Base-by-base conservation (phyloP, 2,113 vertebrate species). In the Sylvilagus bachmani region DNA sequence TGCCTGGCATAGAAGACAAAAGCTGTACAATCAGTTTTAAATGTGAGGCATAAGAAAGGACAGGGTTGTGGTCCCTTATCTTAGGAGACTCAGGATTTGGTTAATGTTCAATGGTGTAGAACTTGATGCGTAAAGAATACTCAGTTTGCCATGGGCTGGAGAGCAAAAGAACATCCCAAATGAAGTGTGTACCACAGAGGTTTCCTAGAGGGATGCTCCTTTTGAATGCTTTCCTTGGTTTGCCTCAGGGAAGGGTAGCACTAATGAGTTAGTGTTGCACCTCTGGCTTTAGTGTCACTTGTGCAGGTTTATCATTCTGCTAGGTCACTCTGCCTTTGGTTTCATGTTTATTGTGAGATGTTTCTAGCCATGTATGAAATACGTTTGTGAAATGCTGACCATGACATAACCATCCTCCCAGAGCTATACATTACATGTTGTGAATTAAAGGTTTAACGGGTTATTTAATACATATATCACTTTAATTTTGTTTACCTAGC, bases 381-480 rank as follows among this genome's bases (percentile, higher is more conserved):
- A 38, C 67, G 31, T 70, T 66, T 83, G 73, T 16, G 21, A 61
- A 86, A 91, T 69, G 33, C 55, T 62, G 21, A 84, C 22, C 9
- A 19, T 17, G 10, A n/a, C 9, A 19, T 22, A 67, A 27, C 6
- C 6, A 91, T 38, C 10, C 24, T 83, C 12, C 58, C 74, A 5
- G 49, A 64, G 49, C 71, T 25, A 44, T 24, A 64, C 16, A 29
- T 29, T 67, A 3, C n/a, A 66, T 86, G 82, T 77, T 73, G 16
- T 44, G 13, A 22, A 36, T 84, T 62, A 69, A 55, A 38, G 1
- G 3, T 80, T 73, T 10, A 38, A 38, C 19, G 13, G 79, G 33
- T 64, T 75, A 81, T 82, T 93, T 88, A 90, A 71, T 81, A 64
- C 53, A 44, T 58, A 24, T 7, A 53, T 70, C 17, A 49, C 27